Evolutionary conservation across 2,113 vertebrate genomes (phyloP).

Genomic region (Chloroceryle aenea): DNA sequence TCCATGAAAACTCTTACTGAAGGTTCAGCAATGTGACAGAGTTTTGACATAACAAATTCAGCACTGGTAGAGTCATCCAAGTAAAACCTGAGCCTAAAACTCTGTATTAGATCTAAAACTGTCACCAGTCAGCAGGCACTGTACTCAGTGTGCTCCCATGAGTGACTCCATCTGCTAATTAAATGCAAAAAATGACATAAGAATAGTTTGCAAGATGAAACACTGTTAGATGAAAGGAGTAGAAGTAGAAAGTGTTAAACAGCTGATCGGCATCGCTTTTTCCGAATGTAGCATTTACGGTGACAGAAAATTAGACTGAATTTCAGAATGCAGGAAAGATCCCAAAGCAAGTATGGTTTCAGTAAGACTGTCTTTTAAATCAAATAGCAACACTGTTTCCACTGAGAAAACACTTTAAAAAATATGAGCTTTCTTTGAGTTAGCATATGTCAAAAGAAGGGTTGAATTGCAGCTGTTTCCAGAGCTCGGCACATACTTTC

Average conservation of each 20-base stretch:
- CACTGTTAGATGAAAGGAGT: background rate
- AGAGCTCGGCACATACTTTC: background rate
- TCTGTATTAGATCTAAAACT: background rate
- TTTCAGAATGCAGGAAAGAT: background rate
- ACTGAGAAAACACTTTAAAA: conserved; percentile 16
- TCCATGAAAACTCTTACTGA: background rate
- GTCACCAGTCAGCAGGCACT: background rate
- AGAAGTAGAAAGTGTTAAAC: background rate
- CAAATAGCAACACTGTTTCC: background rate
- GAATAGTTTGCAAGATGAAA: background rate
- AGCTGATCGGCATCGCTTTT: background rate
- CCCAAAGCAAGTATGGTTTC: background rate
- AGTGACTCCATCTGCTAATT: background rate
- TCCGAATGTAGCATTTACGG: background rate
- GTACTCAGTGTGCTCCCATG: background rate
- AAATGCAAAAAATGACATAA: background rate
- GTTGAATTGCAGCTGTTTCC: conserved; percentile 20
- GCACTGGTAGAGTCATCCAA: background rate
- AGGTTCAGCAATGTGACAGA: background rate
- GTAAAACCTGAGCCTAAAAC: background rate
- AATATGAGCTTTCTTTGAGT: background rate
- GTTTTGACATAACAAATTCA: background rate
- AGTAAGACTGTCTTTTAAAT: background rate
- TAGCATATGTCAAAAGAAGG: background rate
- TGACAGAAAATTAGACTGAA: background rate